Evolutionary conservation across 23 tunicate genomes (phyloP), one percentile per base, ranked within the genome.

Genomic region (Phallusia fumigata): DNA sequence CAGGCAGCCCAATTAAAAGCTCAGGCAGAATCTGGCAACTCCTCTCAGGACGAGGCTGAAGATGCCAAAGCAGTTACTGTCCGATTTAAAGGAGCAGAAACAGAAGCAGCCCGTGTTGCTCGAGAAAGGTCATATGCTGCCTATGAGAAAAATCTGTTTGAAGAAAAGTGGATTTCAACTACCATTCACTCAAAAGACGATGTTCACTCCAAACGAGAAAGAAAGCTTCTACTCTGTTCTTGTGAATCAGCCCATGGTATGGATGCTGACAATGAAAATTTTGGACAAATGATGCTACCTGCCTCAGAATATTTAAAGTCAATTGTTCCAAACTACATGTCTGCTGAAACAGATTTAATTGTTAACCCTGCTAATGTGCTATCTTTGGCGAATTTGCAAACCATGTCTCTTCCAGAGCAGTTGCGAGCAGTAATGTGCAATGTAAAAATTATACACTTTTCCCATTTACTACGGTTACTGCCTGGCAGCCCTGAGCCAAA

Each of bases 11-110:
- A 92, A 82, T 52, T 80, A 74, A 92, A 92, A 52, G 91, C 87
- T 16, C 87, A 84, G 47, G 88, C 86, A 16, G 97, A 92, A 78
- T 89, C 96, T n/a, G 93, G 93, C 64, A 80, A 89, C 31, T 87
- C 91, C 18, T 91, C 96, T 15, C 96, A 91, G 79, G 96, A 91
- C 79, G 97, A 92, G 76, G 88, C 89, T 11, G 97, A 92, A 6
- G 97, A 87, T 58, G 91, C 91, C 30, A 92, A 81, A 84, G 89
- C 97, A 18, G 97, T 92, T 0, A 92, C 88, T 36, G 83, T 92
- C 53, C 97, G 91, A 21, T 79, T 87, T 65, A 92, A 92, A 80
- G 86, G 91, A 33, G 89, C 80, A 0, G 97, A 92, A 76, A 83
- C 91, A 0, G 97, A 92, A 79, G 97, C 91, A 33, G 86, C 88